These are phyloP conservation scores for Leptoclinus maculatus DNA, from an alignment of 2,797 vertebrate species.

Conservation along the genomic window DNA sequence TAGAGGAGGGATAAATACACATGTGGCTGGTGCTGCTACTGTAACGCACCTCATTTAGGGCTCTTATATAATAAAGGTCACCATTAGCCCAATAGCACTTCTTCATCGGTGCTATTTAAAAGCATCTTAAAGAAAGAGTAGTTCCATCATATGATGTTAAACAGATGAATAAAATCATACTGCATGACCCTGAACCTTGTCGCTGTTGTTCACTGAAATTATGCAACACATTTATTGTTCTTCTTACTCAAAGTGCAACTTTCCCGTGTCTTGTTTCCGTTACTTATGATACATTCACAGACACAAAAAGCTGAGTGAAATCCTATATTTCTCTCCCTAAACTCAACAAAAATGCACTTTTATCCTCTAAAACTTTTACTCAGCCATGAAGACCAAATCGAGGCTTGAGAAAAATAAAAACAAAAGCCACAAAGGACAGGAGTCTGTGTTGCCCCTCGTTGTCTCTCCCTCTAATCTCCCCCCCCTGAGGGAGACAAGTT, in stretches of 20 bases:
- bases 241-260: not conserved
- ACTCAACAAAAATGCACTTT: slow-evolving; percentile 36
- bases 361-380: slow-evolving; percentile 36
- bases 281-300: not conserved
- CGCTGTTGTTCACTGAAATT: not conserved
- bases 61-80: not conserved
- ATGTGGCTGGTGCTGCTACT: not conserved
- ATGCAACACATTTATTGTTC: not conserved
- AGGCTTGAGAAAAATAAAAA: slow-evolving; percentile 8
- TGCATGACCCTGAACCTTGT: not conserved
- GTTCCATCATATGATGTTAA: not conserved
- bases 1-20: not conserved
- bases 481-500: slow-evolving; percentile 78
- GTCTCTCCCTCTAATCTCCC: slow-evolving; percentile 68
- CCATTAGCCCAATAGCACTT: not conserved
- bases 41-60: not conserved
- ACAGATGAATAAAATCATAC: not conserved
- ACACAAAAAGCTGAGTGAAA: not conserved
- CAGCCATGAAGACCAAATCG: slow-evolving; percentile 25
- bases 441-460: slow-evolving; percentile 54
- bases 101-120: not conserved
- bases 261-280: not conserved
- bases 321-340: slow-evolving; percentile 35
- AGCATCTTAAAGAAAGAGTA: not conserved
- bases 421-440: slow-evolving; percentile 41